Evolutionary conservation across 2,797 vertebrate species (phyloP), one percentile per base, ranked within the genome.

Genomic region (Oreochromis mossambicus): DNA sequence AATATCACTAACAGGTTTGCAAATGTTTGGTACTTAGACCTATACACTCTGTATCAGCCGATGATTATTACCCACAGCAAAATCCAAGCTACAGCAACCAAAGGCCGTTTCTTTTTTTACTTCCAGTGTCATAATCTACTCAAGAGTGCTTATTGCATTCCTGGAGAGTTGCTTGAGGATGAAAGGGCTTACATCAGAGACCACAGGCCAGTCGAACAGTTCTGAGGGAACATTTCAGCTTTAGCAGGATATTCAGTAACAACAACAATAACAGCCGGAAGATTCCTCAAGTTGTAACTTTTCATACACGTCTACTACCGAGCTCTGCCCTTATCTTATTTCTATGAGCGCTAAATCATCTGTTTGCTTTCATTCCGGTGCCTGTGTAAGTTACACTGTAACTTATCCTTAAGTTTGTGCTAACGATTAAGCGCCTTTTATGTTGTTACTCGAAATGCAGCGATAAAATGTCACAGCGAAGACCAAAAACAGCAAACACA

Each of bases 61-160:
- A 19, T 48, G 41, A 29, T 29, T 70, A 79, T 32, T 61, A 34
- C 7, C 29, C 11, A 24, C 58, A 26, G 77, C 56, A 21, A 83
- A 86, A 78, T 82, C 70, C 75, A 79, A 21, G 2, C 68, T 63
- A 3, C 52, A 51, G 58, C 58, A 79, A 43, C 51, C 81, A 48
- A 75, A 75, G 70, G 38, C n/a, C 48, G 38, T 83, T 56, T 56
- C 77, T 88, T 81, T n/a, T 63, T 63, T n/a, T 36, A 55, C 7
- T 34, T 56, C 61, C 87, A 89, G 86, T 88, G 54, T 79, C 56
- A 77, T 92, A 91, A 94, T 91, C 91, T 90, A 81, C 91, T 92
- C 91, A 94, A 76, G 56, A 84, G 85, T 19, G 78, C 86, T 93
- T 90, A 92, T 36, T 80, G 70, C 92, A 94, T 94, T 93, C 90